Base-by-base conservation (phyloP, 2,113 vertebrate species). In the Heterocephalus glaber region DNA sequence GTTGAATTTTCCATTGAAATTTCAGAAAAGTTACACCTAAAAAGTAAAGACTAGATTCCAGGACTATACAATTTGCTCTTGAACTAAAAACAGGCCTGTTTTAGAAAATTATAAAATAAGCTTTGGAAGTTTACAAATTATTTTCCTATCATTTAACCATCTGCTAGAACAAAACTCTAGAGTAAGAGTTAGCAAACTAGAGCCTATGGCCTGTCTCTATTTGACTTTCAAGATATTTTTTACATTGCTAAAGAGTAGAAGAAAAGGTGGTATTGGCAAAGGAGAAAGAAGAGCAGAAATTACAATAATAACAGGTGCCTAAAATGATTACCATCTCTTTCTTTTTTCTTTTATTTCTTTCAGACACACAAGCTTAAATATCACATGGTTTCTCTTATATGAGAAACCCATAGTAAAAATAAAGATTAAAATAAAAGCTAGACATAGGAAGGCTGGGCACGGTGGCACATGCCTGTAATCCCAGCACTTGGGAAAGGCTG, bases 111-210 rank as follows among this genome's bases (percentile, higher is more conserved):
- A 12, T 47, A 60, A 86, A 91, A 83, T 22, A 91, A 83, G 52
- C 35, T 41, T 7, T 5, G 2, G 33, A 89, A 68, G 14, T 79
- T 77, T n/a, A 84, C 7, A 89, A 77, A 77, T 33, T 7, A 82
- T 58, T 54, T 96, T 12, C 54, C 30, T 88, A 24, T 70, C 65
- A 63, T 38, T 84, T 72, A 77, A 91, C 35, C 86, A 54, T 77
- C 26, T 94, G n/a, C 60, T 91, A 38, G 44, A 92, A 84, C 24
- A 70, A 84, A 88, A 79, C 16, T 89, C 49, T 74, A 88, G 30
- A 80, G 30, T 30, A 12, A 74, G 41, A 7, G 6, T 54, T 81
- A 90, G 33, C 74, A 90, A 80, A 74, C 63, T 86, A 49, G 0
- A 74, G 33, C 26, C 38, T 26, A 28, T 56, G 81, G 30, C 6